Evolutionary conservation across 1,140 invertebrate genomes (phyloP), one percentile per base, ranked within the genome.

Genomic region (Drosophila pectinifera): DNA sequence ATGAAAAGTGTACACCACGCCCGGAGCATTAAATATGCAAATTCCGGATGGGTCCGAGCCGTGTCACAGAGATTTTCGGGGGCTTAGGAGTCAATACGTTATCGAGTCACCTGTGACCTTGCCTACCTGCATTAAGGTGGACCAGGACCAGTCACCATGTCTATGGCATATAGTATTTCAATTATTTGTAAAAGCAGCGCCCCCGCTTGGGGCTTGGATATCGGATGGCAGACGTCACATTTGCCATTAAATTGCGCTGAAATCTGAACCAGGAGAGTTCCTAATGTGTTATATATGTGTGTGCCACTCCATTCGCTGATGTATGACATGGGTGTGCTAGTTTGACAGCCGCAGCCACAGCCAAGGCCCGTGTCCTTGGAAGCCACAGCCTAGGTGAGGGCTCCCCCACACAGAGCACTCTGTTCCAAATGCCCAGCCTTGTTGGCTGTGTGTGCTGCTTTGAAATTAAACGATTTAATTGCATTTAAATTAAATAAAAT

Each of bases 391-490:
- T n/a, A n/a, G n/a, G n/a, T n/a, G n/a, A n/a, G n/a, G n/a, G n/a
- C n/a, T n/a, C n/a, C n/a, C n/a, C n/a, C n/a, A n/a, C n/a, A n/a
- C 42, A n/a, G 41, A n/a, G 41, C 16, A 3, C 42, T 48, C 13
- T 58, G n/a, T 22, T 67, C 13, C 1, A 36, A 65, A 45, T 45
- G 59, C 41, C 16, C 16, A 1, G 6, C 36, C 28, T 8, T 20
- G 31, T 43, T 53, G 22, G 31, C 39, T 18, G 28, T n/a, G 46
- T 68, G 61, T 70, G 65, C 80, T 80, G 64, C 80, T 84, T 84
- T 85, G 72, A 85, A 84, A 80, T 85, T 85, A 85, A 85, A 78
- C 81, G 78, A 74, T 85, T 88, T 80, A 88, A 88, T 88, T 88
- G 85, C 76, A 80, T 89, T 90, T 68, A 80, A 88, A 75, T 84